phyloP scores from a whole-genome alignment of 2,888 invertebrate species.

The Temnothorax unifasciatus region DNA sequence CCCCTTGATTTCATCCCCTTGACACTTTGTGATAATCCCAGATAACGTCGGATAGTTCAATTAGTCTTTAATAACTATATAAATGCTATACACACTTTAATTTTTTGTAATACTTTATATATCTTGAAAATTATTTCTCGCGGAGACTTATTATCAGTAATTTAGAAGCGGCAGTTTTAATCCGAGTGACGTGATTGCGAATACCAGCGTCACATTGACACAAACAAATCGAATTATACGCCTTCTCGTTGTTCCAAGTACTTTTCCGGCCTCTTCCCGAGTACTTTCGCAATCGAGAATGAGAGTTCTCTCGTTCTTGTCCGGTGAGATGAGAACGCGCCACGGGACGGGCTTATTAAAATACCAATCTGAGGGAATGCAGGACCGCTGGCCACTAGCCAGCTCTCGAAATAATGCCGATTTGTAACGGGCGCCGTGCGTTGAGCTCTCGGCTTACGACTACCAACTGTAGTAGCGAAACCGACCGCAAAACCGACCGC shows the following conservation, averaged over 20 bases:
- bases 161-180: not conserved
- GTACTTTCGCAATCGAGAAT: conserved; percentile 24
- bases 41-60: no score
- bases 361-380: conserved; percentile 73
- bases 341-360: conserved; percentile 72
- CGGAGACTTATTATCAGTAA: not conserved
- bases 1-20: no score
- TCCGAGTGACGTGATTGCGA: not conserved
- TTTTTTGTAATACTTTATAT: not conserved
- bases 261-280: not conserved
- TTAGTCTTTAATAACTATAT: not conserved
- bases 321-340: conserved; percentile 8
- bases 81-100: not conserved
- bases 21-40: no score
- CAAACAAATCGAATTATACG: not conserved
- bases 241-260: not conserved
- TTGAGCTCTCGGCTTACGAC: conserved; percentile 30
- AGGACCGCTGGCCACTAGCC: conserved; percentile 67
- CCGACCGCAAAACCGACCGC: conserved; percentile 63
- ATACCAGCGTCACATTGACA: not conserved
- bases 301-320: conserved; percentile 11
- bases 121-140: not conserved
- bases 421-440: conserved; percentile 55
- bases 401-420: conserved; percentile 75
- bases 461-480: conserved; percentile 54